Percentiles rank a stretch among this genome's conserved stretches.
Evolutionary conservation across 2,888 invertebrate genomes (phyloP).

Genomic region (Leptopilina drosophilae): DNA sequence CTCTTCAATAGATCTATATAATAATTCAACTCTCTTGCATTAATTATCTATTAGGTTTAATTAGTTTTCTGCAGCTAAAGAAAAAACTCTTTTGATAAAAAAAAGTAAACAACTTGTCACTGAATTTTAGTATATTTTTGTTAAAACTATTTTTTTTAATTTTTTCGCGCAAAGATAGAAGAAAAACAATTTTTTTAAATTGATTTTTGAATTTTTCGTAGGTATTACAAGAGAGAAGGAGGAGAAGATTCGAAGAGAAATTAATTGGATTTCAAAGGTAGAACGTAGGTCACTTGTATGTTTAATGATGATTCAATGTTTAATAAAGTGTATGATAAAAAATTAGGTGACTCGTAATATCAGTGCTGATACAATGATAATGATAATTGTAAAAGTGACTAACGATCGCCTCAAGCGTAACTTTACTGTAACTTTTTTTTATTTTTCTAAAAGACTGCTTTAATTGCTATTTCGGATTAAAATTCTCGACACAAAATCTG

Average conservation of each 20-base stretch:
- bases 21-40: neutral
- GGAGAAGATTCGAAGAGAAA: neutral
- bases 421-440: neutral
- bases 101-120: too few relatives aligned
- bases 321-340: slow-evolving; percentile 45
- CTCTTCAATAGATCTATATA: slow-evolving; percentile 13
- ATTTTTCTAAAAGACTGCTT: neutral
- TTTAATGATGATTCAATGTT: too few relatives aligned
- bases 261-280: too few relatives aligned
- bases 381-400: slow-evolving; percentile 13
- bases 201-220: too few relatives aligned
- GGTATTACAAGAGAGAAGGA: too few relatives aligned
- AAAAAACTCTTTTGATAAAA: neutral
- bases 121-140: too few relatives aligned
- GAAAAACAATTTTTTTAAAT: too few relatives aligned
- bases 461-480: slow-evolving; percentile 16
- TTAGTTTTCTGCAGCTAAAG: slow-evolving; percentile 13
- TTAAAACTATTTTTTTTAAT: too few relatives aligned
- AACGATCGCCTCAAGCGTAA: slow-evolving; percentile 3
- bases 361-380: slow-evolving; percentile 47
- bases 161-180: too few relatives aligned
- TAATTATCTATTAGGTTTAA: slow-evolving; percentile 3
- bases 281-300: too few relatives aligned
- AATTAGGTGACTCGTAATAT: slow-evolving; percentile 50
- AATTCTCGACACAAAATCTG: neutral